Evolutionary conservation across 2,113 vertebrate genomes (phyloP), one percentile per base, ranked within the genome.

Genomic region (Ageneiosus marmoratus): DNA sequence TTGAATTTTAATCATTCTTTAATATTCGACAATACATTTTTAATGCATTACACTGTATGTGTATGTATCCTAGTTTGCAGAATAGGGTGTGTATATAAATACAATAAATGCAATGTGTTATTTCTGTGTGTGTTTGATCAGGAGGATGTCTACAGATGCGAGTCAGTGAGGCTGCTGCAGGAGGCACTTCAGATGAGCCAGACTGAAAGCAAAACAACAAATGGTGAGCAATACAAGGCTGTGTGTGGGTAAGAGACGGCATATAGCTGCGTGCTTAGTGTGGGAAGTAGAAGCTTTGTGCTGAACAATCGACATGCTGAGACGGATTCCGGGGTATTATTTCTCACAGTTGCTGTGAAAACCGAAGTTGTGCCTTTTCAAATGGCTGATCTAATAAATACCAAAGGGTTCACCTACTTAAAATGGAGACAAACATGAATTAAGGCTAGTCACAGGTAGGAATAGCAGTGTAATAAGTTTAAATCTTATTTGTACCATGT

Each of bases 121-220:
- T 76, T 86, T 62, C 7, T 84, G n/a, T 73, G 60, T 46, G 63
- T 58, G 91, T 93, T 72, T 86, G 89, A 89, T 63, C 86, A 88
- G 44, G 93, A 94, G 81, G 87, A 85, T 9, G 82, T 89, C n/a
- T 94, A 93, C 89, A 92, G 92, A 79, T 91, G 92, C 0, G 90
- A 94, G 37, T 95, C 94, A 73, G 91, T 94, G 18, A 89, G 70
- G 73, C 89, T 95, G 46, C 92, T 95, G 85, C 93, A 93, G 81
- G 94, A 94, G 77, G 94, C 92, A 48, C 87, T 95, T 83, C 94
- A 94, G 90, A 93, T 94, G 89, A 89, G 91, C 41, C 88, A 79
- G 1, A 82, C 53, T 58, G 85, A 86, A 55, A 88, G 90, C 75
- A 91, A 75, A 85, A 89, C 90, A 58, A 4, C 85, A 53, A 81